Percentiles rank a stretch among this genome's conserved stretches.
These are phyloP conservation scores for Eucriotettix oculatus DNA, from an alignment of 2,888 invertebrate genomes.

Conservation along the genomic window DNA sequence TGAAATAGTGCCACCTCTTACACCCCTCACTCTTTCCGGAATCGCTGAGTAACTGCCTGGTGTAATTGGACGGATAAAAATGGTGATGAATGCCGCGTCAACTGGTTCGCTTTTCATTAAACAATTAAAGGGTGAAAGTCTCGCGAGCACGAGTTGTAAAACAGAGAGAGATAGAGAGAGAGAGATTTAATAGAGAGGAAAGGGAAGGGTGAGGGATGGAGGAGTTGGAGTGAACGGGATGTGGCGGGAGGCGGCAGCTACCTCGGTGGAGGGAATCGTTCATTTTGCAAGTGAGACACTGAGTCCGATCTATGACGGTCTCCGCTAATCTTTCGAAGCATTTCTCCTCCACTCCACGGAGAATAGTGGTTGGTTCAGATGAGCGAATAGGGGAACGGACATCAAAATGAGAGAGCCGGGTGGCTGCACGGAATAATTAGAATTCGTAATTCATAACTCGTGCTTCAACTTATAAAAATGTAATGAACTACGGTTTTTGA, in stretches of 20 bases:
- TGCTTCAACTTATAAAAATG: too few species aligned
- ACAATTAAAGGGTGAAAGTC: slow-evolving; percentile 12
- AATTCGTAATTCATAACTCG: too few species aligned
- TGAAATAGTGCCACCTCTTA: background rate
- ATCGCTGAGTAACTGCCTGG: slow-evolving; percentile 28
- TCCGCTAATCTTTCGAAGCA: too few species aligned
- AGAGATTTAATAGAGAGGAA: background rate
- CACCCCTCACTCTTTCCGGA: slow-evolving; percentile 21
- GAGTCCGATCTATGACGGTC: background rate
- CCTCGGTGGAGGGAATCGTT: background rate
- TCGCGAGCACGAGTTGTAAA: background rate
- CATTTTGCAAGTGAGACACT: background rate
- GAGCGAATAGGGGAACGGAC: background rate
- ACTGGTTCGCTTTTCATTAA: slow-evolving; percentile 14
- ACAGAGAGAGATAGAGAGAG: background rate
- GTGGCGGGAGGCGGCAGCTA: background rate
- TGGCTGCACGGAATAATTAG: background rate
- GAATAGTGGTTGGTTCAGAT: too few species aligned
- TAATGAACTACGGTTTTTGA: too few species aligned
- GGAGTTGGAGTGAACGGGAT: background rate
- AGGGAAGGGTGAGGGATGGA: background rate
- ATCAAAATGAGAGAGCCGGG: background rate
- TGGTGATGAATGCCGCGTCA: slow-evolving; percentile 13
- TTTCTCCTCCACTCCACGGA: background rate
- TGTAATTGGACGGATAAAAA: slow-evolving; percentile 20